Evolutionary conservation across 30 jellyfish, hydroid and myxozoan genomes (phyloP).

Genomic region (Sanderia malayensis): DNA sequence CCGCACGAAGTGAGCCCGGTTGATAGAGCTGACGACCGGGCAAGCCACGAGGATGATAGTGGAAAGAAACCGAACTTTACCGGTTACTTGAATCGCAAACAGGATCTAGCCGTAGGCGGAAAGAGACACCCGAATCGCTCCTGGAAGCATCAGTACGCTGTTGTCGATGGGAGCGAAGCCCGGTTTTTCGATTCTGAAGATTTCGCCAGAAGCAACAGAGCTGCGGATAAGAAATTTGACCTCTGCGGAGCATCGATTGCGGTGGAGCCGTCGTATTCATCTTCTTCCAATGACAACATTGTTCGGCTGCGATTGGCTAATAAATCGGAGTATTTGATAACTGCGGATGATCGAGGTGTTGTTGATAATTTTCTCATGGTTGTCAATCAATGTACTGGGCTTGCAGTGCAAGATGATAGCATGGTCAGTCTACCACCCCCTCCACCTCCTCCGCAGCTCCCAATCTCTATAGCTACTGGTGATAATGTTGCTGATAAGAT

Average conservation of each 20-base stretch:
- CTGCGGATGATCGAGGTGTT: slow-evolving; percentile 25
- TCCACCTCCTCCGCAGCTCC: slow-evolving; percentile 56
- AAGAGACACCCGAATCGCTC: slow-evolving; percentile 6
- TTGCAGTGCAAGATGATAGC: slow-evolving; percentile 37
- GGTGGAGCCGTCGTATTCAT: slow-evolving; percentile 13
- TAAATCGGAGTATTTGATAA: slow-evolving; percentile 30
- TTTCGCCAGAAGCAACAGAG: not conserved
- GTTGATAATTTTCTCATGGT: slow-evolving; percentile 60
- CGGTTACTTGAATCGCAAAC: slow-evolving; percentile 42
- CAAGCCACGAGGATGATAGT: no score
- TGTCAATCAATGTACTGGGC: slow-evolving; percentile 44
- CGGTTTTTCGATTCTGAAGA: slow-evolving; percentile 19
- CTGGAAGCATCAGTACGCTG: slow-evolving; percentile 43
- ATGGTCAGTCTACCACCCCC: slow-evolving; percentile 56
- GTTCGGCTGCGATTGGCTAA: slow-evolving; percentile 43
- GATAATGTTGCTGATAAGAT: no score
- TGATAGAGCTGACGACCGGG: not conserved
- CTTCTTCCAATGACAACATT: not conserved
- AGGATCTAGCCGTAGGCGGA: slow-evolving; percentile 12
- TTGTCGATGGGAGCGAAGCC: slow-evolving; percentile 3
- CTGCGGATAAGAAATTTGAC: slow-evolving; percentile 8
- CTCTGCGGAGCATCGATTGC: slow-evolving; percentile 33
- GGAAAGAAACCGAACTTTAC: slow-evolving; percentile 19
- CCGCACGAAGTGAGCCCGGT: not conserved
- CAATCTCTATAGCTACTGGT: no score